These are phyloP conservation scores for Ictalurus furcatus DNA, from an alignment of 2,113 vertebrate species.

Conservation along the genomic window DNA sequence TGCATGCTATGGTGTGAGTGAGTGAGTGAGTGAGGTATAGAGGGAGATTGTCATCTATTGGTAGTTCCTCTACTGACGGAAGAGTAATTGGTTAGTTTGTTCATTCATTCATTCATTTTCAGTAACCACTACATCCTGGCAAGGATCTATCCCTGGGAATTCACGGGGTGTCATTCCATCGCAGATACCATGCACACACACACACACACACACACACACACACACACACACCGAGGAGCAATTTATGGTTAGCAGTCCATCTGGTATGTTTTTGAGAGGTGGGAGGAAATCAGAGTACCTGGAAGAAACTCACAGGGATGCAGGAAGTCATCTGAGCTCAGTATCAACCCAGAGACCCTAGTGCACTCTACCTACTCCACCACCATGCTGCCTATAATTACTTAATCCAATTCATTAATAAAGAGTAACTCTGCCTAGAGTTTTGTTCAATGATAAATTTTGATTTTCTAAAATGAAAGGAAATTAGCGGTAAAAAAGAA, in stretches of 20 bases:
- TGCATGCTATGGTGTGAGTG: not conserved
- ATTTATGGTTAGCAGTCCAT: not conserved
- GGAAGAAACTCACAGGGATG: not conserved
- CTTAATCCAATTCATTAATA: not conserved
- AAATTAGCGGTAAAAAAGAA: no score
- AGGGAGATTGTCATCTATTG: conserved; percentile 39
- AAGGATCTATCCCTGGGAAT: not conserved
- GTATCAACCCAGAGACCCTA: not conserved
- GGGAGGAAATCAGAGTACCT: not conserved
- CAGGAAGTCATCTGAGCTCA: not conserved
- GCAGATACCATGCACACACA: not conserved
- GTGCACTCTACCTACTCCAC: not conserved
- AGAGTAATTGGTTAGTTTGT: not conserved
- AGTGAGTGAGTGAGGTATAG: not conserved
- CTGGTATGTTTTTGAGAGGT: not conserved
- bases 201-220: no score
- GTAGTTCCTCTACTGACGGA: not conserved
- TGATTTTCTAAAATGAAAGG: not conserved
- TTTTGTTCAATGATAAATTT: no score
- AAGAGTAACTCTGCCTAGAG: not conserved
- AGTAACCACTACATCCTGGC: not conserved
- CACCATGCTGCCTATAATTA: not conserved
- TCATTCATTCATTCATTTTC: not conserved
- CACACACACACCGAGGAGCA: not conserved
- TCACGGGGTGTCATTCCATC: not conserved